phyloP scores from a whole-genome alignment of 2,888 invertebrate genomes.

The Latheticus oryzae region DNA sequence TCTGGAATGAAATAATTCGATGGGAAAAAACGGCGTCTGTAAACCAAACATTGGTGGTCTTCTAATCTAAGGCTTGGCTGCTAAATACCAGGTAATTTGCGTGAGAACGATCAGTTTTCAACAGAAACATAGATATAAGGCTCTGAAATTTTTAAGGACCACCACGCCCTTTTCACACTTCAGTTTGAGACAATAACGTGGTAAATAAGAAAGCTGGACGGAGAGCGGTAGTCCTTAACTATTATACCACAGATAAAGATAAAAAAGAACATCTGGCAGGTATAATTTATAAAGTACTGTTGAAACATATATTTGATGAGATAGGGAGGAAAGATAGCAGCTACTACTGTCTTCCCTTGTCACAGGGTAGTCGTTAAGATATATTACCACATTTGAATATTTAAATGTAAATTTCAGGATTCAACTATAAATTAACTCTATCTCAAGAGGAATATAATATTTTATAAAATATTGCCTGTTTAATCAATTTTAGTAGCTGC shows the following conservation, averaged over 20 bases:
- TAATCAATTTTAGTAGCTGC: too few species aligned
- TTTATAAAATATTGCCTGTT: too few species aligned
- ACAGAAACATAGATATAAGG: constrained; percentile 45
- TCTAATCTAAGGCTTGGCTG: constrained; percentile 54
- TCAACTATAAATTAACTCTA: too few species aligned
- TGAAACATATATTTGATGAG: constrained; percentile 6
- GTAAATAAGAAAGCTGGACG: constrained; percentile 10
- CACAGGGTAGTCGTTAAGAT: too few species aligned
- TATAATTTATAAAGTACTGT: constrained; percentile 19
- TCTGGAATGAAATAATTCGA: constrained; percentile 13
- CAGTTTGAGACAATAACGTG: constrained; percentile 40
- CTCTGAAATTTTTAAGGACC: constrained; percentile 44
- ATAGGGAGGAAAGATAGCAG: constrained; percentile 7
- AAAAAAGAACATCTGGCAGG: constrained; percentile 18
- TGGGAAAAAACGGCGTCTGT: constrained; percentile 45
- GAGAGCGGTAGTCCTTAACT: constrained; percentile 20
- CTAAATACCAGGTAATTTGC: constrained; percentile 59
- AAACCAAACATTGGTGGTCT: constrained; percentile 54
- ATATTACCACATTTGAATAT: too few species aligned
- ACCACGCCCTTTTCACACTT: constrained; percentile 59
- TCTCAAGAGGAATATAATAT: too few species aligned
- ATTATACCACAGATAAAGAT: constrained; percentile 7
- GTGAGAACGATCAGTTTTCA: constrained; percentile 55
- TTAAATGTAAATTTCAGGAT: too few species aligned
- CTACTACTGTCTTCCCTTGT: too few species aligned